These are phyloP conservation scores for Turritopsis dohrnii DNA, from an alignment of 30 jellyfish, hydroid and myxozoan species.

Conservation along the genomic window DNA sequence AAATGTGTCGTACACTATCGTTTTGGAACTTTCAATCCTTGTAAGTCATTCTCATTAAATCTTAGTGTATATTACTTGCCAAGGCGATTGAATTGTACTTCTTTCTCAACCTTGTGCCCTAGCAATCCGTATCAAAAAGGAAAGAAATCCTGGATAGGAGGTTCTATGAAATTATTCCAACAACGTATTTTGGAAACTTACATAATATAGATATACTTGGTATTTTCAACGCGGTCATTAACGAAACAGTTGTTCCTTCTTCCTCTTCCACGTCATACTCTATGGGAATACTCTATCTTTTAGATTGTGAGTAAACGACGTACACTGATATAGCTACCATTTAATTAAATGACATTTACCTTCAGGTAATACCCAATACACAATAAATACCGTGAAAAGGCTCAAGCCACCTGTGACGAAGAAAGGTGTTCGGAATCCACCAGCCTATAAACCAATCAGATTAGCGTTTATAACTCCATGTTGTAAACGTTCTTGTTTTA, in stretches of 20 bases:
- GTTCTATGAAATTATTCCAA: neutral
- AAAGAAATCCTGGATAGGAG: neutral
- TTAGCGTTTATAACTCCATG: too few relatives aligned
- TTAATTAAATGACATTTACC: neutral
- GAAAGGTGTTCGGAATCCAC: constrained; percentile 59
- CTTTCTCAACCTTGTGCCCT: too few relatives aligned
- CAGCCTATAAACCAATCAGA: constrained; percentile 31
- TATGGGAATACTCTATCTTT: neutral
- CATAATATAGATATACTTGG: neutral
- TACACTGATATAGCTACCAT: neutral
- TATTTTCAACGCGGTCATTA: neutral
- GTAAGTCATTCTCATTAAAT: too few relatives aligned
- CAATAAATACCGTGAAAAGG: constrained; percentile 13
- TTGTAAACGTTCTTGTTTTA: too few relatives aligned
- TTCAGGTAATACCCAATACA: constrained; percentile 37
- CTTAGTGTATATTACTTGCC: too few relatives aligned
- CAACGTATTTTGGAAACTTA: neutral
- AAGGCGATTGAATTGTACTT: too few relatives aligned
- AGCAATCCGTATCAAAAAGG: neutral
- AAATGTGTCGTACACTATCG: too few relatives aligned
- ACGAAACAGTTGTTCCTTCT: neutral
- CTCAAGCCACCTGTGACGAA: constrained; percentile 40
- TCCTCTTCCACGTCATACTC: neutral
- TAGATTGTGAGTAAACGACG: neutral
- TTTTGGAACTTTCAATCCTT: too few relatives aligned